phyloP scores from a whole-genome alignment of 2,888 invertebrate species.

The Tuberolachnus salignus region DNA sequence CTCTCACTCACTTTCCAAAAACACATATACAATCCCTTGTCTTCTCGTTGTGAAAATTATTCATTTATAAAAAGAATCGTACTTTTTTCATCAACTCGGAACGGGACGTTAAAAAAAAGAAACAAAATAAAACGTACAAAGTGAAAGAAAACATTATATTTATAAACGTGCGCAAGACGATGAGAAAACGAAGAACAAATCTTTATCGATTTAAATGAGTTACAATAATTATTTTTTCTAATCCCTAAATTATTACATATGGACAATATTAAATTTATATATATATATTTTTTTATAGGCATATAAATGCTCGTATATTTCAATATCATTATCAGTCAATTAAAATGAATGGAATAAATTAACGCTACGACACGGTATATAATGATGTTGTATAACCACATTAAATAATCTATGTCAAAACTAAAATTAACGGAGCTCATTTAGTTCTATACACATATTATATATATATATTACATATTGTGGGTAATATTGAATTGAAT shows the following conservation, averaged over 20 bases:
- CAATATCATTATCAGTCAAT: too few relatives aligned
- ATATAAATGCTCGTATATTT: too few relatives aligned
- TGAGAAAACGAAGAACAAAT: not conserved
- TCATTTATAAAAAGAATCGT: slow-evolving; percentile 49
- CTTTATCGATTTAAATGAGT: not conserved
- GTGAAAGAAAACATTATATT: slow-evolving; percentile 7
- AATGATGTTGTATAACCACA: too few relatives aligned
- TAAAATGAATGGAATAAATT: too few relatives aligned
- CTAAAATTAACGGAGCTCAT: too few relatives aligned
- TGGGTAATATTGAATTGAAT: too few relatives aligned
- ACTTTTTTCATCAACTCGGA: slow-evolving; percentile 39
- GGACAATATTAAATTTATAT: not conserved
- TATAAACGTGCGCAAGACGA: not conserved
- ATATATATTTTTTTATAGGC: too few relatives aligned
- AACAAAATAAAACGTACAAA: not conserved
- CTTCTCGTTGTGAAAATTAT: slow-evolving; percentile 41
- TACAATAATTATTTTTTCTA: not conserved
- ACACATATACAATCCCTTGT: slow-evolving; percentile 19
- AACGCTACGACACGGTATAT: too few relatives aligned
- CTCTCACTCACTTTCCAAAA: slow-evolving; percentile 18
- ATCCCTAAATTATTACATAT: not conserved
- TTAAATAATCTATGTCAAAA: too few relatives aligned
- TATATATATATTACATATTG: too few relatives aligned
- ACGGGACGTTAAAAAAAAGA: slow-evolving; percentile 15
- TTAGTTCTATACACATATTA: too few relatives aligned